Base-by-base conservation (phyloP, 2,888 invertebrate genomes). In the Corythucha ciliata region DNA sequence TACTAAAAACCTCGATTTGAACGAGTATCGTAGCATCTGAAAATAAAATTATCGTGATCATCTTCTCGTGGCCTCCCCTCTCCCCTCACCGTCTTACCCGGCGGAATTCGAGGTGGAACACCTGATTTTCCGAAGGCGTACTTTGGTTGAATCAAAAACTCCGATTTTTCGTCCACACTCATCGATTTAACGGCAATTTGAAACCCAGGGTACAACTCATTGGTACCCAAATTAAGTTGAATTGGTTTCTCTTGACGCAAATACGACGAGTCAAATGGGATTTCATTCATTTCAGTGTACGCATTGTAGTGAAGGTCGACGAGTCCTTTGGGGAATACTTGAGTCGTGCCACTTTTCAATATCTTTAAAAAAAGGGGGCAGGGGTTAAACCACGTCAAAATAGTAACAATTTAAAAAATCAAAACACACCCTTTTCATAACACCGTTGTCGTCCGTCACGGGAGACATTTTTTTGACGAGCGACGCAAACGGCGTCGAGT, bases 71-170 rank as follows among this genome's bases (percentile, higher is more conserved):
- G n/a, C n/a, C n/a, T n/a, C n/a, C n/a, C n/a, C n/a, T n/a, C n/a
- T n/a, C n/a, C n/a, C n/a, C n/a, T n/a, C n/a, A n/a, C 5, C 20
- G 16, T 51, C 52, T 39, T 33, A 54, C 53, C 26, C 3, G 47
- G 52, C 5, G 57, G 54, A 7, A 57, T 55, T 36, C 54, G 45
- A 4, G 54, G 54, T 7, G 57, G 53, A 5, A 40, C 48, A n/a
- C 57, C 57, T 33, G 55, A 24, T 18, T 45, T n/a, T 3, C 52
- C 50, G 22, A 55, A 57, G 0, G 54, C 57, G 41, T 55, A 55
- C 12, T 52, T 42, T n/a, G 45, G 42, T 20, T 55, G 41, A 18
- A 57, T 37, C 12, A 57, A 25, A 40, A 57, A 57, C 40, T 53
- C 41, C 10, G 53, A 25, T 25, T 27, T 7, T 12, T 53, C 53